Percentiles rank a stretch among this genome's conserved stretches.
Conservation (phyloP, 2,888 invertebrate genomes). For the Synanthedon tipuliformis region DNA sequence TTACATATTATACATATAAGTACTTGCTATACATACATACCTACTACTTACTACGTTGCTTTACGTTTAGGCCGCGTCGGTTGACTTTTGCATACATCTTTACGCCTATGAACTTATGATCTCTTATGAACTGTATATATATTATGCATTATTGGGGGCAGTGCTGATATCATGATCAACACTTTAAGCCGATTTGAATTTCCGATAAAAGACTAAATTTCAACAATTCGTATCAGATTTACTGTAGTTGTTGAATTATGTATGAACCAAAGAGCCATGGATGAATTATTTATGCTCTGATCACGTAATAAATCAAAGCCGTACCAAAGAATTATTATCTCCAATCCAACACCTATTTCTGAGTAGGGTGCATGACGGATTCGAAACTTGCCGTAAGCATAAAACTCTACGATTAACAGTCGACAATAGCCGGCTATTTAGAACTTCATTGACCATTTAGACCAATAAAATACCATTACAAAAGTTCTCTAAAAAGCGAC, state of each 20-base stretch:
- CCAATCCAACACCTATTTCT: not conserved
- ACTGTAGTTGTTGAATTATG: constrained; percentile 24
- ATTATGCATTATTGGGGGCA: too few species aligned
- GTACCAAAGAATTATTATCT: not conserved
- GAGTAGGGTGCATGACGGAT: not conserved
- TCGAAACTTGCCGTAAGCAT: not conserved
- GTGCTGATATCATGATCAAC: too few species aligned
- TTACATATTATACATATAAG: too few species aligned
- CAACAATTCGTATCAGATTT: not conserved
- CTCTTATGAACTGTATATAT: too few species aligned
- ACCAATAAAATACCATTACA: constrained; percentile 17
- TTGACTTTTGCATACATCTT: too few species aligned
- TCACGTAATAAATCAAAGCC: constrained; percentile 21
- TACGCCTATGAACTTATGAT: too few species aligned
- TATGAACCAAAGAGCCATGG: constrained; percentile 18
- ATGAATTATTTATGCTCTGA: constrained; percentile 34
- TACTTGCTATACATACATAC: too few species aligned
- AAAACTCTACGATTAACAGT: not conserved
- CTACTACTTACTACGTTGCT: too few species aligned
- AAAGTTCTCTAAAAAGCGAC: constrained; percentile 23
- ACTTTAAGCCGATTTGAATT: too few species aligned
- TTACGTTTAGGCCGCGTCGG: too few species aligned
- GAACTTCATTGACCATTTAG: constrained; percentile 15
- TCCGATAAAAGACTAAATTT: not conserved
- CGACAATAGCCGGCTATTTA: not conserved